Base-by-base conservation (phyloP, 2,113 vertebrate species). In the Phoxinus phoxinus region DNA sequence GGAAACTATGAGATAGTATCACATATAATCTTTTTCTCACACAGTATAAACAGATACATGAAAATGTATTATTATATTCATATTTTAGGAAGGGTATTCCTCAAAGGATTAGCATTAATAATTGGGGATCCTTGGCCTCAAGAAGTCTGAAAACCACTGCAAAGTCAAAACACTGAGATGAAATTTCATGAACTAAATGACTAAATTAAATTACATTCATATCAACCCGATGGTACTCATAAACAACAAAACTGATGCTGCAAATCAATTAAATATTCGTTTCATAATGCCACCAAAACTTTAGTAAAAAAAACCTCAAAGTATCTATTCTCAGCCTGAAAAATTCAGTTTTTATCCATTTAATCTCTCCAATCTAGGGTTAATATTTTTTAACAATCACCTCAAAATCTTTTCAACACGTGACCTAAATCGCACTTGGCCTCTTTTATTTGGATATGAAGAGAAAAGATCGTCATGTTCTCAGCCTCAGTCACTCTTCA, bases 361-460 rank as follows among this genome's bases (percentile, higher is more conserved):
- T 53, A 56, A 21, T 56, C 53, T 56, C 53, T 56, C 53, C 53
- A 56, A 8, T 77, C 21, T 41, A 25, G 6, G 53, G 23, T 41
- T 79, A 2, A 25, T 25, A 25, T 79, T 41, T 37, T 41, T 51
- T 32, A 8, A 61, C 23, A 17, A 76, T 5, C 74, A 58, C 51
- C 51, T 58, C 32, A 23, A 58, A 35, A 35, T 15, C 27, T n/a
- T 27, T 35, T 35, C n/a, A 17, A 58, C 15, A n/a, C 3, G 2
- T 0, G 21, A 44, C 23, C 23, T 59, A 59, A 59, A 61, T 79
- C 12, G 0, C 32, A 59, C 59, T 61, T 59, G 15, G 41, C 51
- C 75, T 58, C 51, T 58, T 78, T 58, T 58, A 78, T 59, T 61
- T 41, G 76, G 35, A 59, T 79, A n/a, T 41, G 21, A 59, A 80